Conservation (phyloP, 2,797 vertebrate genomes). For the Rhabdophis nuchalis region DNA sequence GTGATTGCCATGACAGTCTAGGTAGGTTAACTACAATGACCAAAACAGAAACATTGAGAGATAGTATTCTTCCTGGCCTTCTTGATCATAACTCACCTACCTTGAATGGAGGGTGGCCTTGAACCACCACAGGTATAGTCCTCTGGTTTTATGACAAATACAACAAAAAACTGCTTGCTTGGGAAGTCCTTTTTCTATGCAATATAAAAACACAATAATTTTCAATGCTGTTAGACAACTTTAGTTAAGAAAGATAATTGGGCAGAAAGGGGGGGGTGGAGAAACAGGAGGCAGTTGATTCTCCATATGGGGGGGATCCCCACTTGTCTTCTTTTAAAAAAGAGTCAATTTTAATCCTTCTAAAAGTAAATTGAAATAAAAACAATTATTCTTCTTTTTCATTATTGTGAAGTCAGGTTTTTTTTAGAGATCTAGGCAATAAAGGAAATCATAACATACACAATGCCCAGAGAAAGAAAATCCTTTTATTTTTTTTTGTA, state of each 20-base stretch:
- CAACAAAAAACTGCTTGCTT: slow-evolving; percentile 72
- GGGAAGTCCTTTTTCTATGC: slow-evolving; percentile 76
- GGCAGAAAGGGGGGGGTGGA: not conserved
- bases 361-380: not conserved
- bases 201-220: slow-evolving; percentile 23
- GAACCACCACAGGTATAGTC: slow-evolving; percentile 78
- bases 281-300: not conserved
- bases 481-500: not conserved
- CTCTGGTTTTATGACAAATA: slow-evolving; percentile 79
- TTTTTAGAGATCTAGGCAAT: not conserved
- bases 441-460: not conserved
- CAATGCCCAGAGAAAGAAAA: not conserved
- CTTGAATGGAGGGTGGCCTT: slow-evolving; percentile 64
- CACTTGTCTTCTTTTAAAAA: not conserved
- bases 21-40: not conserved
- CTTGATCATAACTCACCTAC: slow-evolving; percentile 53
- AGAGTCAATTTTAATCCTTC: not conserved
- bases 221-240: not conserved
- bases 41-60: not conserved
- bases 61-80: not conserved
- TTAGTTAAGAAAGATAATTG: not conserved
- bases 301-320: too few relatives aligned
- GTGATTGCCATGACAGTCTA: not conserved
- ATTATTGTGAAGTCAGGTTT: not conserved
- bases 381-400: not conserved